Base-by-base conservation (phyloP, 2,797 vertebrate genomes). In the Fringilla coelebs region DNA sequence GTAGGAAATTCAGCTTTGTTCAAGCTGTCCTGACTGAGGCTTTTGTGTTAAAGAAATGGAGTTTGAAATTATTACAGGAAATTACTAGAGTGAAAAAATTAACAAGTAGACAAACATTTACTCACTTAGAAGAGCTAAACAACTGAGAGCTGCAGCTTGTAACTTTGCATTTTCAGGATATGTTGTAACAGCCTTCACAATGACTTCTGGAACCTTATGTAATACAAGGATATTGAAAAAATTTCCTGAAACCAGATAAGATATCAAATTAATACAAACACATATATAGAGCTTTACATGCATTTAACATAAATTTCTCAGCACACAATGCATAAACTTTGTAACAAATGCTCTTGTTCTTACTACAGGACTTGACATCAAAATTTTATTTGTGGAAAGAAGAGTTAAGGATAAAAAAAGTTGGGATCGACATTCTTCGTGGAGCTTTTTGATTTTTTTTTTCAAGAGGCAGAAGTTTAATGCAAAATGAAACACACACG, bases 71-170 rank as follows among this genome's bases (percentile, higher is more conserved):
- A 70, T 20, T 48, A 81, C 13, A 62, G 41, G 5, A 88, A 88
- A 86, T 36, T 24, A 61, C 15, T 38, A 60, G 36, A 68, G 65
- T 24, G 32, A 91, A 90, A 87, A 61, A 70, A 34, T 6, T 43
- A 67, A 48, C 13, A 79, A 61, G 10, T 6, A 17, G 43, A 34
- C 29, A 82, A 46, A 68, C 20, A 66, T 48, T 57, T 85, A 98
- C 99, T 99, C 96, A 99, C 99, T 99, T 81, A 99, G 98, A 83
- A 98, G 98, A 7, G 99, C 98, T 95, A 99, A 97, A 86, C 98
- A 99, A 97, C 98, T 98, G 13, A 99, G 98, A 1, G 98, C 98
- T 10, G 98, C 97, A 5, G 98, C 97, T 41, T 99, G 99, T 66
- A 99, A 97, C 1, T 34, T 78, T 8, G 97, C 94, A 43, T 99